phyloP scores from a whole-genome alignment of 2,888 invertebrate genomes.

The Ditylenchus weischeri region DNA sequence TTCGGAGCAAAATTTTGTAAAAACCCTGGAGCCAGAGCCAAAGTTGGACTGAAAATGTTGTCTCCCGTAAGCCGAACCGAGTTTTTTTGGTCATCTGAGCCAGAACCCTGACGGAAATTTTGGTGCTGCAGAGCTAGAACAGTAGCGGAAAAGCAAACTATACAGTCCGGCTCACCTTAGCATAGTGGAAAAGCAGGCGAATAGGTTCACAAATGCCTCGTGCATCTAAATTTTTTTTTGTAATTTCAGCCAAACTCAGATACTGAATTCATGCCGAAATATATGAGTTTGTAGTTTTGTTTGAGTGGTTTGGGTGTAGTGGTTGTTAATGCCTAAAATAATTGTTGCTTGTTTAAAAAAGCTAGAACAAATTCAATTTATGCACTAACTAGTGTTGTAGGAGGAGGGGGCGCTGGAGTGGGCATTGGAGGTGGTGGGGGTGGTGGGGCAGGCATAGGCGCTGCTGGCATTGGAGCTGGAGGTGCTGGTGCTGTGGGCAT shows the following conservation, averaged over 20 bases:
- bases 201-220: conserved; percentile 37
- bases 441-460: conserved; percentile 20
- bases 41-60: no score
- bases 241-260: no score
- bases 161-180: conserved; percentile 14
- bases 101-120: no score
- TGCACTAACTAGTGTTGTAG: not conserved
- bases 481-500: no score
- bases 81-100: no score
- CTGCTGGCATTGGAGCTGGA: not conserved
- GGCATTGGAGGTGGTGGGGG: conserved; percentile 19
- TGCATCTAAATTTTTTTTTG: conserved; percentile 26
- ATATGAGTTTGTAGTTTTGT: conserved; percentile 24
- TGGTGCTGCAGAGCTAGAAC: no score
- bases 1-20: no score
- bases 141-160: no score
- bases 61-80: no score
- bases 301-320: conserved; percentile 1
- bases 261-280: no score
- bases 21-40: no score
- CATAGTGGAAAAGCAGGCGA: conserved; percentile 34
- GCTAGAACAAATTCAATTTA: no score
- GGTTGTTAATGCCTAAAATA: conserved; percentile 14
- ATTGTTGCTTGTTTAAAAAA: not conserved
- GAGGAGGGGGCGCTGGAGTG: not conserved